Evolutionary conservation across 1,140 invertebrate species (phyloP), one percentile per base, ranked within the genome.

Genomic region (Cryptotermes secundus): DNA sequence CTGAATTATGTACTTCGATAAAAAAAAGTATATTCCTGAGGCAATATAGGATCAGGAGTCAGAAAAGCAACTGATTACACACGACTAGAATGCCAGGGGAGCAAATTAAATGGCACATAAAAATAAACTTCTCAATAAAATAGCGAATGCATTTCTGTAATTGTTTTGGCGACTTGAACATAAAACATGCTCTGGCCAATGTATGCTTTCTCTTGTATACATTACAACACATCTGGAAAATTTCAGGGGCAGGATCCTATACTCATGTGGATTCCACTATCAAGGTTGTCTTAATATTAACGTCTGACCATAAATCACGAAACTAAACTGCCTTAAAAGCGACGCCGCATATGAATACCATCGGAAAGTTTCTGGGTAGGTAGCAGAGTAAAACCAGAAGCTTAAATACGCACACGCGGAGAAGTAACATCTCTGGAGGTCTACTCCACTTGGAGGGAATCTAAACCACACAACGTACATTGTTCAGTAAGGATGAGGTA

Each of bases 221-320:
- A 16, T 49, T 22, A 49, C n/a, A 72, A 72, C 59, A 10, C 26
- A 72, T 6, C 59, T 72, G 59, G 26, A 72, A 31, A 12, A 14
- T 72, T 72, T 72, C 59, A 72, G 59, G 59, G 4, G 59, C 59
- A 31, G 59, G n/a, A 26, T 16, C 7, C 10, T 72, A 72, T 31
- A 31, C 3, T 72, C n/a, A 31, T n/a, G 26, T 72, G 31, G n/a
- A 31, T 72, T 10, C n/a, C 59, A 72, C 59, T 72, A 72, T 72
- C 59, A 72, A 72, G 59, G 59, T 31, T 72, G 59, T 72, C 59
- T 31, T n/a, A 72, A 72, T 72, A 72, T 72, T 72, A 72, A 72
- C 59, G 26, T 26, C 59, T 1, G 14, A n/a, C 59, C 26, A 72
- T 72, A 72, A 72, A 72, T 72, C 59, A 72, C 59, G 2, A 72